Evolutionary conservation across 2,797 vertebrate genomes (phyloP).

Genomic region (Enteromius afrohamiltoni): DNA sequence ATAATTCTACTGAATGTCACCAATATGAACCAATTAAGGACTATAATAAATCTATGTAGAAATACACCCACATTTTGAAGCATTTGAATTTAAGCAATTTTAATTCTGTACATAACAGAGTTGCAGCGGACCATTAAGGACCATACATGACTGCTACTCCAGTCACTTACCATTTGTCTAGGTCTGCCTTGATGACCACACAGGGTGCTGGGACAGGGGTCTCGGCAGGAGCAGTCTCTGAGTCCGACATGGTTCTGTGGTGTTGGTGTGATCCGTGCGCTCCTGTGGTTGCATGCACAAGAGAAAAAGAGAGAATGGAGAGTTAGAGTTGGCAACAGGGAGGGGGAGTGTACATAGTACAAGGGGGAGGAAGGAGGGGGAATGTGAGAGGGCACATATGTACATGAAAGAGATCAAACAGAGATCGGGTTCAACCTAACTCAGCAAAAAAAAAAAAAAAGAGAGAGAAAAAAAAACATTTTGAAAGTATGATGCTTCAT

Average conservation of each 20-base stretch:
- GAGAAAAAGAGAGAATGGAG: constrained; percentile 45
- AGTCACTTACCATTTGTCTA: constrained; percentile 83
- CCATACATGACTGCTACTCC: background rate
- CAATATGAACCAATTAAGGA: background rate
- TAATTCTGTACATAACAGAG: background rate
- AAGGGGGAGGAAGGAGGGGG: constrained; percentile 44
- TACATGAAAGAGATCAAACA: constrained; percentile 48
- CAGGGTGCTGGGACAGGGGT: constrained; percentile 76
- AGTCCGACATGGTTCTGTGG: constrained; percentile 78
- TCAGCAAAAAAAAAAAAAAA: background rate
- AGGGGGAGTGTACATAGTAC: constrained; percentile 49
- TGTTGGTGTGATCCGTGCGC: constrained; percentile 63
- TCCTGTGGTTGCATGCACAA: constrained; percentile 67
- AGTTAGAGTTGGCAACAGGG: constrained; percentile 43
- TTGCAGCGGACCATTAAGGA: background rate
- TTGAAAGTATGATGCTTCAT: background rate
- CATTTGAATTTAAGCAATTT: background rate
- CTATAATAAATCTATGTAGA: background rate
- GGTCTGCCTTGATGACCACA: constrained; percentile 76
- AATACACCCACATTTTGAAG: background rate
- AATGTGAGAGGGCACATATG: constrained; percentile 67
- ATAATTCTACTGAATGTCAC: background rate
- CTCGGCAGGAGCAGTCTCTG: constrained; percentile 72
- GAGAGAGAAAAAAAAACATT: background rate
- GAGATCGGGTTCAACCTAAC: constrained; percentile 22